phyloP scores from a whole-genome alignment of 2,888 invertebrate genomes.

The Nomada goodeniana region DNA sequence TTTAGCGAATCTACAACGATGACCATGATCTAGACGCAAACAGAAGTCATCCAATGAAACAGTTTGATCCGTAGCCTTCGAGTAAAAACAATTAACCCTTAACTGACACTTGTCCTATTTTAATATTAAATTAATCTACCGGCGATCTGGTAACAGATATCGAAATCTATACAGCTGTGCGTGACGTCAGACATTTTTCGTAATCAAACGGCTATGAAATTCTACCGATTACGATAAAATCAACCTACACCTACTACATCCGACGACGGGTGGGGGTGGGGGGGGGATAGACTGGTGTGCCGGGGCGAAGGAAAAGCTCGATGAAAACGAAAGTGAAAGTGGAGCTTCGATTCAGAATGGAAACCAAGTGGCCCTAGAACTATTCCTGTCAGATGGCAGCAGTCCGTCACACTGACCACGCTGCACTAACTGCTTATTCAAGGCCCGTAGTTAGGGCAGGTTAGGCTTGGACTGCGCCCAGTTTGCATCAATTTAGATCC shows the following conservation, averaged over 20 bases:
- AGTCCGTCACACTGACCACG: slow-evolving; percentile 23
- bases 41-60: slow-evolving; percentile 29
- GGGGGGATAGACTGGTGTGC: no score
- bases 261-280: no score
- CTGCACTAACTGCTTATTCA: slow-evolving; percentile 42
- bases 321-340: slow-evolving; percentile 36
- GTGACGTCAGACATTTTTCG: neutral
- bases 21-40: slow-evolving; percentile 56
- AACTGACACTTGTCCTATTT: slow-evolving; percentile 38
- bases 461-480: slow-evolving; percentile 63
- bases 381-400: slow-evolving; percentile 46
- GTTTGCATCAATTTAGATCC: slow-evolving; percentile 54
- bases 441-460: slow-evolving; percentile 62
- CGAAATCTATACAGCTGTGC: neutral
- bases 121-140: slow-evolving; percentile 4
- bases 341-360: slow-evolving; percentile 8
- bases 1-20: slow-evolving; percentile 48
- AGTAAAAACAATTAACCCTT: slow-evolving; percentile 44
- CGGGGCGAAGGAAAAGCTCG: neutral
- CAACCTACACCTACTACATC: no score
- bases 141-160: neutral
- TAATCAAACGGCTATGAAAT: neutral
- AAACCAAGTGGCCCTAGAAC: slow-evolving; percentile 46
- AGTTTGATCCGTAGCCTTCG: slow-evolving; percentile 10
- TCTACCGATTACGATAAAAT: no score